These are phyloP conservation scores for Lophotis ruficrista DNA, from an alignment of 2,113 vertebrate genomes.

Conservation along the genomic window DNA sequence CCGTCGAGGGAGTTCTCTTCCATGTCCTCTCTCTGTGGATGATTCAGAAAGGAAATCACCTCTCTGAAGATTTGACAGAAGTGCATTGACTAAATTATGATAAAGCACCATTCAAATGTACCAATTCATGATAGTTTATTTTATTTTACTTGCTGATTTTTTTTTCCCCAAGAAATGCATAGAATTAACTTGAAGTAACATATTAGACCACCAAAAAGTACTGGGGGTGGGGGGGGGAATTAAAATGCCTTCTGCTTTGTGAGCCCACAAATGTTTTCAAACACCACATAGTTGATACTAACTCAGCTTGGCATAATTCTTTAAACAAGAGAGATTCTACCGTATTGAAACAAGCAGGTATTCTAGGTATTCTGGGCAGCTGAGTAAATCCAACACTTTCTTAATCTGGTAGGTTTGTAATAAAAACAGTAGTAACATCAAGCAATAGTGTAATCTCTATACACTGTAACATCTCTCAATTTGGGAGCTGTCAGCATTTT, in stretches of 20 bases:
- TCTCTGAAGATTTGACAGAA: background rate
- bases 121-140: background rate
- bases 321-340: background rate
- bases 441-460: background rate
- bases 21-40: background rate
- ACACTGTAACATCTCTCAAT: background rate
- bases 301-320: background rate
- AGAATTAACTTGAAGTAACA: background rate
- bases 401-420: background rate
- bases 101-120: background rate
- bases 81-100: background rate
- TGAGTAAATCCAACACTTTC: background rate
- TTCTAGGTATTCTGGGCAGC: background rate
- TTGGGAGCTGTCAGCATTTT: background rate
- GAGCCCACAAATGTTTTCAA: background rate
- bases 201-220: background rate
- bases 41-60: background rate
- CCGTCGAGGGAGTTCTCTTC: background rate
- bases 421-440: background rate
- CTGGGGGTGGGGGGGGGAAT: too few relatives aligned
- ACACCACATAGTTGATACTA: background rate
- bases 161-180: background rate
- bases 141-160: background rate
- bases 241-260: background rate
- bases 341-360: background rate